These are phyloP conservation scores for Sebastes itinus DNA, from an alignment of 2,797 vertebrate species.

Conservation along the genomic window DNA sequence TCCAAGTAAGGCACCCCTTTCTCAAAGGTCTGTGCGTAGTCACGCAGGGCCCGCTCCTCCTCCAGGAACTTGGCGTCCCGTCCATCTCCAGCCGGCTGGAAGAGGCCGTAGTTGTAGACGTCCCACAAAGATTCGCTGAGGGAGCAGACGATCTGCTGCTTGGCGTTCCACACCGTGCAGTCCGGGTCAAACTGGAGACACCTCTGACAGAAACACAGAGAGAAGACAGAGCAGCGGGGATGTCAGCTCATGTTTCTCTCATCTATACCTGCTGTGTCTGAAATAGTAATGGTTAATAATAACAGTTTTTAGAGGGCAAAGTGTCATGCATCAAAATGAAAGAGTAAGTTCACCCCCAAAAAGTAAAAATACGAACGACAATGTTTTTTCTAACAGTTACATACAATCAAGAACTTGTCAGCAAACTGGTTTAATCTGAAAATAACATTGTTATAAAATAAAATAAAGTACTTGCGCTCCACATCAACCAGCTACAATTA, in stretches of 20 bases:
- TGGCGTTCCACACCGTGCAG: slow-evolving; percentile 91
- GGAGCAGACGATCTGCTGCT: slow-evolving; percentile 93
- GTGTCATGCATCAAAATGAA: neutral
- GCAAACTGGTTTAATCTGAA: neutral
- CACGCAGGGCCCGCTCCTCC: slow-evolving; percentile 88
- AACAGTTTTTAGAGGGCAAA: neutral
- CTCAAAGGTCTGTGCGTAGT: slow-evolving; percentile 92
- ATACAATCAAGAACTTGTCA: neutral
- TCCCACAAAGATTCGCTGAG: slow-evolving; percentile 92
- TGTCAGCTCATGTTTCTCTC: neutral
- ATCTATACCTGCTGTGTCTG: neutral
- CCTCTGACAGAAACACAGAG: slow-evolving; percentile 79
- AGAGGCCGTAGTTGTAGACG: slow-evolving; percentile 93
- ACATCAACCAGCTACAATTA: too few species aligned
- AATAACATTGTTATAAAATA: neutral
- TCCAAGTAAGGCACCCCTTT: slow-evolving; percentile 94
- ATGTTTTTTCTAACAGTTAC: neutral
- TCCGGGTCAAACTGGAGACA: slow-evolving; percentile 94
- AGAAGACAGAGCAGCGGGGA: neutral
- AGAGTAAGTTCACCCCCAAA: neutral
- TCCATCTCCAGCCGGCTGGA: slow-evolving; percentile 93
- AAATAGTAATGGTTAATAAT: neutral
- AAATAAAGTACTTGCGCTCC: too few species aligned
- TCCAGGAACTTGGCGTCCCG: slow-evolving; percentile 93
- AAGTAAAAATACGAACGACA: neutral